Base-by-base conservation (phyloP, 1,140 invertebrate species). In the Pollicipes pollicipes region DNA sequence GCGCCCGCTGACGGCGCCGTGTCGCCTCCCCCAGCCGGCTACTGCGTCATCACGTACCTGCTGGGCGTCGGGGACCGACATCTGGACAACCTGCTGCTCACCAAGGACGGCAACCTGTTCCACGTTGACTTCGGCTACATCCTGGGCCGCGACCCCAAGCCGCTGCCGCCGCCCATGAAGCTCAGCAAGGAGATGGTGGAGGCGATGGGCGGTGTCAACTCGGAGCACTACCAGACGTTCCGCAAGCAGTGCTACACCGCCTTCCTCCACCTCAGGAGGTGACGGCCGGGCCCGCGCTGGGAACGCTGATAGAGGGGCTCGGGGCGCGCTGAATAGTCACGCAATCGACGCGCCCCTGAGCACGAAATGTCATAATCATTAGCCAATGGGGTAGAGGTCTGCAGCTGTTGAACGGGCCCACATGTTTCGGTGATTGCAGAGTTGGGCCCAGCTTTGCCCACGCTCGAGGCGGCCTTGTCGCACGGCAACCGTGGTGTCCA, bases 71-170 rank as follows among this genome's bases (percentile, higher is more conserved):
- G 97, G 6, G 97, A 99, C 81, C 85, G 97, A 30, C 97, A 99
- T 84, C 84, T 98, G 70, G 97, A 99, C 80, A 99, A 99, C 83
- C 81, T 99, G 30, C 82, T 99, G 16, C 81, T 98, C 16, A 96
- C 94, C 24, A 88, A 86, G 67, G 85, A 84, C 74, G 95, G 96
- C 0, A 92, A 93, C 77, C 82, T 99, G 30, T 98, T 99, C 79
- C 97, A 99, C 80, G 97, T 99, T 74, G 97, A 99, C 83, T 99
- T 99, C 82, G 97, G 97, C 2, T 99, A 96, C 77, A 99, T 99
- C 77, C 83, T 99, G 35, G 97, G 97, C 10, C 84, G 96, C 70
- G 97, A 99, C 82, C 97, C 97, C 1, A 99, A 99, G 80, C 95
- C 94, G 8, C 84, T 98, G 77, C 96, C 96, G 4, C 94, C 96